Base-by-base conservation (phyloP, 2,888 invertebrate species). In the Parasteatoda lunata region DNA sequence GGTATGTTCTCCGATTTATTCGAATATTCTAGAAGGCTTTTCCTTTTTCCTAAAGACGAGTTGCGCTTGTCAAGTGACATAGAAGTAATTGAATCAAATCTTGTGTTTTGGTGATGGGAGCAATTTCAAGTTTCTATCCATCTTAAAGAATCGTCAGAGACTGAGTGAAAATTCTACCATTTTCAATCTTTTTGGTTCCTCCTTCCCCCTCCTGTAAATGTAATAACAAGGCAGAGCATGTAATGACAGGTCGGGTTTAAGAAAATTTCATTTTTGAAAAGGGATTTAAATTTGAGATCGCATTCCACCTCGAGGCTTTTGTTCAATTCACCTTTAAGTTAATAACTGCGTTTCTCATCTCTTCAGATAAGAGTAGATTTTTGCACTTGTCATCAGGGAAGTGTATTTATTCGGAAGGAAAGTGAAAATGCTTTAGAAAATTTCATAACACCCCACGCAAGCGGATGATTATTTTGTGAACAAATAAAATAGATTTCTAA, bases 31-130 rank as follows among this genome's bases (percentile, higher is more conserved):
- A 45, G 73, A 15, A 54, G 8, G 30, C 51, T 75, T 81, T 59
- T 73, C 75, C 81, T 81, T 75, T 81, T 80, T 71, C 70, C 45
- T 73, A 11, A 11, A 30, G 30, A 30, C 30, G 30, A 30, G 30
- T 30, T 30, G 30, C 30, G 30, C 30, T 30, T 30, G 30, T 30
- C 30, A 30, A 30, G 30, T 30, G 30, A 30, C 30, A 30, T 30
- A 30, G 30, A 30, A 9, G 76, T 86, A 86, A 86, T 86, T 86
- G 85, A 86, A 86, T 86, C 80, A 80, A 77, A 77, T 76, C 80
- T 72, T 81, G 71, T 64, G 71, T 80, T 80, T 85, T 77, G 85
- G 76, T 86, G 85, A 86, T 68, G 85, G 85, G 76, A 13, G 49
- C 54, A 52, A 73, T 68, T 66, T 79, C 79, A 30, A 52, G 75